Conservation (phyloP, 64 coral and sea anemone genomes). For the Platygyra sinensis region DNA sequence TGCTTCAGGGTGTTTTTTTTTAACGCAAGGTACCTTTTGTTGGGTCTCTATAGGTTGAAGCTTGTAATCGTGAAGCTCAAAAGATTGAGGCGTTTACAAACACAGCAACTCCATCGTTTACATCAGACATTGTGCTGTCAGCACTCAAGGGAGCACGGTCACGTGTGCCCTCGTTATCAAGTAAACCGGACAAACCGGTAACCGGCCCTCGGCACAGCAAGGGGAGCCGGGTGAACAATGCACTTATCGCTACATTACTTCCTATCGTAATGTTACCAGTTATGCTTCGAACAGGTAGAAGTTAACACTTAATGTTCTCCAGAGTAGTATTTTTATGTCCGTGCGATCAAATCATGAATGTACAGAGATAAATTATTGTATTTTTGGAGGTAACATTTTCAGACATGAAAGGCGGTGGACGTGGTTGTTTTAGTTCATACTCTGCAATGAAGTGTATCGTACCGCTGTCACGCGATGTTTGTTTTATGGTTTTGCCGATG, state of each 20-base stretch:
- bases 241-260: slow-evolving; percentile 21
- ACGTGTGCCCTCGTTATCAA: slow-evolving; percentile 46
- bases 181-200: not conserved
- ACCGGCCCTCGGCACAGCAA: not conserved
- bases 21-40: not conserved
- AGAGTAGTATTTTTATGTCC: slow-evolving; percentile 43
- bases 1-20: not conserved
- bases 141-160: slow-evolving; percentile 74
- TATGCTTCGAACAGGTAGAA: slow-evolving; percentile 36
- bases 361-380: slow-evolving; percentile 56
- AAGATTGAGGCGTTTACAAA: slow-evolving; percentile 91
- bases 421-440: too few species aligned
- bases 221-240: slow-evolving; percentile 11
- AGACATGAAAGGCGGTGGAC: not conserved
- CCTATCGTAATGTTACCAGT: slow-evolving; percentile 26
- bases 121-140: slow-evolving; percentile 85
- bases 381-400: slow-evolving; percentile 15
- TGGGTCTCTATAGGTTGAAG: slow-evolving; percentile 69
- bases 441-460: not conserved
- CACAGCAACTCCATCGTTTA: slow-evolving; percentile 85
- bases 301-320: slow-evolving; percentile 1
- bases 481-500: too few species aligned
- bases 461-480: not conserved
- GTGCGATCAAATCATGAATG: slow-evolving; percentile 11
- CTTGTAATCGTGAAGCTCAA: slow-evolving; percentile 93